These are phyloP conservation scores for Limnothrissa miodon DNA, from an alignment of 2,113 vertebrate species.

Conservation along the genomic window DNA sequence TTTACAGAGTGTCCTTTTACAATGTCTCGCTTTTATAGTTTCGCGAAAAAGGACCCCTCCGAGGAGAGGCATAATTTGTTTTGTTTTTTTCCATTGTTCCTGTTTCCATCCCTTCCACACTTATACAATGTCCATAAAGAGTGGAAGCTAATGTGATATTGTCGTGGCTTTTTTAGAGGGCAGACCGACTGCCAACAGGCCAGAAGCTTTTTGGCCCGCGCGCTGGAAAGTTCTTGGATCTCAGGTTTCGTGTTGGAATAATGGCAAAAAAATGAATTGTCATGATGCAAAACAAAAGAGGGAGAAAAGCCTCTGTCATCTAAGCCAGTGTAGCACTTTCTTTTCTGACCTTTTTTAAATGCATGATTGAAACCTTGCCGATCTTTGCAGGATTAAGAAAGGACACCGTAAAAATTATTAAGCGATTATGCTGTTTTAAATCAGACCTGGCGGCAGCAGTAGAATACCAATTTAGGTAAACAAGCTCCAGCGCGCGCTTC, in stretches of 20 bases:
- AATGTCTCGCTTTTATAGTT: constrained; percentile 37
- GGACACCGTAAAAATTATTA: constrained; percentile 17
- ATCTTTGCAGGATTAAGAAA: constrained; percentile 17
- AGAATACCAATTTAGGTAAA: constrained; percentile 12
- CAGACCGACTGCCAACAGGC: constrained; percentile 38
- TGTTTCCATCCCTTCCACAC: constrained; percentile 32
- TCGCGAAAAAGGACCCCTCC: constrained; percentile 2
- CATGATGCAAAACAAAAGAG: constrained; percentile 46
- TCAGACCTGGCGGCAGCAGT: not conserved
- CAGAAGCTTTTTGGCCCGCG: constrained; percentile 48
- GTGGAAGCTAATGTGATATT: constrained; percentile 41
- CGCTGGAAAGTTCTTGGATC: constrained; percentile 48
- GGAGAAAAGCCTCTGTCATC: constrained; percentile 33
- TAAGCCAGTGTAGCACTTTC: constrained; percentile 25
- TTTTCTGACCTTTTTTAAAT: constrained; percentile 16
- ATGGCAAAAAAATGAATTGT: constrained; percentile 39
- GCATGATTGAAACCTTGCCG: constrained; percentile 26
- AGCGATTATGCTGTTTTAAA: not conserved
- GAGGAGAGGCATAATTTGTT: constrained; percentile 19
- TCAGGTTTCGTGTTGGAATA: constrained; percentile 38
- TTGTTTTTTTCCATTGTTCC: constrained; percentile 37
- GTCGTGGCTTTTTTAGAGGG: constrained; percentile 45
- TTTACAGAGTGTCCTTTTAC: constrained; percentile 39
- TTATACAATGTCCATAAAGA: constrained; percentile 38
- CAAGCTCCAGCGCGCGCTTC: not conserved